Base-by-base conservation (phyloP, 1,140 invertebrate genomes). In the Bombus cullumanus region DNA sequence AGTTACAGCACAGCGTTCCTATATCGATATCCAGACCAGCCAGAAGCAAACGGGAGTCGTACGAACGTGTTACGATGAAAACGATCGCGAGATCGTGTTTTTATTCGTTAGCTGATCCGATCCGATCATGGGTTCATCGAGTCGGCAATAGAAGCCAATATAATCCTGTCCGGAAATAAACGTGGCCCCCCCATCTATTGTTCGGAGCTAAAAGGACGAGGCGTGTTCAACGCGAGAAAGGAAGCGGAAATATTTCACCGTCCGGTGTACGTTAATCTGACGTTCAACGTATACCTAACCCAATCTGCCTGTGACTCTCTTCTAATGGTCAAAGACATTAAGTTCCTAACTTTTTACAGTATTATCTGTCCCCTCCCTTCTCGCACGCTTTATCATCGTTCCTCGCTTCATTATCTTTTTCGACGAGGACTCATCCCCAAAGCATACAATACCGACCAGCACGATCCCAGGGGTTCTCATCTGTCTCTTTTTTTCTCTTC, bases 331-430 rank as follows among this genome's bases (percentile, higher is more conserved):
- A 66, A 85, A 68, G 78, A 86, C 83, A 88, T 88, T 81, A 86
- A 85, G 41, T 89, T 88, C 62, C 62, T 88, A 83, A 88, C 71
- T 88, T 89, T 89, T 89, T 72, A 86, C 53, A 59, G 79, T 69
- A 88, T 86, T 88, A 89, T 89, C 88, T 79, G 3, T 13, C 34
- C 78, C 77, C 77, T 22, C 28, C 37, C 74, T 72, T 66, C 10
- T 34, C 4, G 15, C 28, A 10, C 76, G 12, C 64, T 89, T 89
- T 88, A 89, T 89, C 87, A 69, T 89, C 88, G 78, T 82, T 85
- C 77, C 77, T 81, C 53, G 47, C 3, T 86, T 83, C 62, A 83
- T 86, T 89, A 89, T 89, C 87, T 89, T 80, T 18, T 41, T 39
- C 74, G 34, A 59, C 57, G 75, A 81, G 78, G 80, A 86, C 80